Base-by-base conservation (phyloP, 1,140 invertebrate species). In the Panonychus citri region DNA sequence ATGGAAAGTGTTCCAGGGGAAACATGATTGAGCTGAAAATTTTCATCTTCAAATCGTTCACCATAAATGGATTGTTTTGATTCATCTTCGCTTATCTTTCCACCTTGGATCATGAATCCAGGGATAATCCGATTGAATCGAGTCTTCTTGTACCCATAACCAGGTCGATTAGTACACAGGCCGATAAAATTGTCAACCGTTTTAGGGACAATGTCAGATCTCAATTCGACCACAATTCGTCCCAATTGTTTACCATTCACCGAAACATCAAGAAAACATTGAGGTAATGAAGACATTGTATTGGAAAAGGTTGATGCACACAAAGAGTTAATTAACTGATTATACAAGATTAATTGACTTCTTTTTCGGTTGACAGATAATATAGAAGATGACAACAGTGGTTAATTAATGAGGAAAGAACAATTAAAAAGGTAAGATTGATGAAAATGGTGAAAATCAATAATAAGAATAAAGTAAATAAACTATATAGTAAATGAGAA, bases 121-220 rank as follows among this genome's bases (percentile, higher is more conserved):
- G 59, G 61, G 39, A 65, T 64, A 25, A 65, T 60, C 57, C 87
- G 46, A 61, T 69, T 62, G 58, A 69, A 67, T 83, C 85, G 55
- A 51, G 58, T 63, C 12, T 57, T 58, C 52, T 58, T 53, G 60
- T 56, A 68, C 61, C 48, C 53, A 62, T 58, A 65, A 66, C 48
- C 54, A 28, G 1, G 88, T 68, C 95, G 89, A 67, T 62, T 85
- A 53, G 85, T 91, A 72, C 90, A 95, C 3, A 94, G 74, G 2
- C 82, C 80, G 60, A 85, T 77, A 78, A 95, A 94, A 68, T 95
- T 95, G 69, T 90, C 85, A 49, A 83, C 83, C 1, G 90, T 95
- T 71, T 85, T 88, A 10, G 90, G 90, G 21, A 85, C 83, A 37
- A 88, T 80, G 71, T 94, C 86, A 61, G 74, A 75, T 63, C 83